Evolutionary conservation across 2,888 invertebrate genomes (phyloP).

Genomic region (Cosmia pyralina): DNA sequence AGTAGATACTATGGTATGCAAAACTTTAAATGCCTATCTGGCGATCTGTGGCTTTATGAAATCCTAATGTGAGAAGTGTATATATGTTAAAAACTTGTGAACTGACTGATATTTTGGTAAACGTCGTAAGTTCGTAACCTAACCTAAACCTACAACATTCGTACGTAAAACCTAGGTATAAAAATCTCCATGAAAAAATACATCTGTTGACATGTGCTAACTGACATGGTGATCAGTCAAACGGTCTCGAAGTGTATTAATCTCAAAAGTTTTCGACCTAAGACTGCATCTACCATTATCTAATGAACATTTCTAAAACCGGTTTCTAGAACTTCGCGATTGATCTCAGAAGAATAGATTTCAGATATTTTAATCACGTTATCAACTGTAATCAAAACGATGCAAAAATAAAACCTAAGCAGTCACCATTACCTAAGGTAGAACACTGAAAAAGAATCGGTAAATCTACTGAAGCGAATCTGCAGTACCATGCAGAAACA

Average conservation of each 20-base stretch:
- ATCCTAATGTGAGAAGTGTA: background rate
- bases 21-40: background rate
- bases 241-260: background rate
- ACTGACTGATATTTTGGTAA: background rate
- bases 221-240: background rate
- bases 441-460: background rate
- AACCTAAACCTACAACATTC: too few relatives aligned
- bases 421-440: background rate
- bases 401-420: background rate
- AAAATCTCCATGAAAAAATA: background rate
- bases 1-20: constrained; percentile 1
- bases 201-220: too few relatives aligned
- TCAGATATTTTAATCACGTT: background rate
- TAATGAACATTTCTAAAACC: background rate
- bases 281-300: background rate
- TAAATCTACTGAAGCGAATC: background rate
- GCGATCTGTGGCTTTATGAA: background rate
- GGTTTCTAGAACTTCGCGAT: background rate
- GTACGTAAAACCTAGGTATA: background rate
- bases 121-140: background rate
- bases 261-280: background rate
- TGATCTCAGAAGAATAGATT: background rate
- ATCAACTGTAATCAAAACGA: background rate
- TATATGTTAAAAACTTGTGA: background rate
- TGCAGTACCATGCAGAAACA: background rate